These are phyloP conservation scores for Syrista parreyssii DNA, from an alignment of 2,888 invertebrate species.

Conservation along the genomic window DNA sequence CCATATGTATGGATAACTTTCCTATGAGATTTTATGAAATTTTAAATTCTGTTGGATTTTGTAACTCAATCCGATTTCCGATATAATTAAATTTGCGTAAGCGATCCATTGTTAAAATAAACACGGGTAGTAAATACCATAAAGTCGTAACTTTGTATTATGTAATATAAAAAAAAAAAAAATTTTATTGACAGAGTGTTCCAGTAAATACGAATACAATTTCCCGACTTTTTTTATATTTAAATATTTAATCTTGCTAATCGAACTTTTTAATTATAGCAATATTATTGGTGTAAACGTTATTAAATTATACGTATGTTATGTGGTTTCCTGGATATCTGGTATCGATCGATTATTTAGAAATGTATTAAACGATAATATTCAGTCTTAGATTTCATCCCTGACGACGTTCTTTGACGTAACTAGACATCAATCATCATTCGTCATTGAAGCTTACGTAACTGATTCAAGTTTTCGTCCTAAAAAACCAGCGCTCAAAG, in stretches of 20 bases:
- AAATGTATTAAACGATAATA: neutral
- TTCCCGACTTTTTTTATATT: no score
- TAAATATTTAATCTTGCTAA: no score
- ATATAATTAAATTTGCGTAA: neutral
- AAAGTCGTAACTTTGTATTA: neutral
- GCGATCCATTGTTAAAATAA: neutral
- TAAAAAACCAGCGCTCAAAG: neutral
- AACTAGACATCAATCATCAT: neutral
- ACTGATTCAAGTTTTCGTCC: neutral
- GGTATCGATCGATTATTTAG: neutral
- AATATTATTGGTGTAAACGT: no score
- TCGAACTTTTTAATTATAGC: no score
- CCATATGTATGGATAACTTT: no score
- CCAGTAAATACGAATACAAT: neutral
- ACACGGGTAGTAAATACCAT: neutral
- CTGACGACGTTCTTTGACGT: neutral
- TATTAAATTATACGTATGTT: no score
- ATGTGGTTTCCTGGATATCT: no score
- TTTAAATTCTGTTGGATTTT: neutral
- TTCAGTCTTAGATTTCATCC: neutral
- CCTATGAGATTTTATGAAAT: neutral
- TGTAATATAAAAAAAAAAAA: neutral
- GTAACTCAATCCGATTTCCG: neutral
- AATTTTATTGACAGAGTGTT: neutral
- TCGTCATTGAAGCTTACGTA: neutral